These are phyloP conservation scores for Acronicta leporina DNA, from an alignment of 2,888 invertebrate species.

Conservation along the genomic window DNA sequence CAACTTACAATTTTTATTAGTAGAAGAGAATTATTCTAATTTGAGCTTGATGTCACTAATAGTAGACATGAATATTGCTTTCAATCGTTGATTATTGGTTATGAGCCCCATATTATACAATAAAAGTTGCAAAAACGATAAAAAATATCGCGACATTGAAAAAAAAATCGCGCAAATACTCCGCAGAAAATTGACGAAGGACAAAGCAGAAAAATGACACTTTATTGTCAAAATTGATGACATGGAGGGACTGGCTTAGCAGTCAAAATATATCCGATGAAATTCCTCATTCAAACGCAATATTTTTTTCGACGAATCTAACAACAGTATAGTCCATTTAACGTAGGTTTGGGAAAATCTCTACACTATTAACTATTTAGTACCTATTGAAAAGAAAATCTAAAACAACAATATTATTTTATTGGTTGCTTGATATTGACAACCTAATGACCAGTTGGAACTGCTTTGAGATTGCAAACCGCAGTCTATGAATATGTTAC, in stretches of 20 bases:
- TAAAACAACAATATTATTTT: no score
- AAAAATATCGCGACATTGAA: slow-evolving; percentile 44
- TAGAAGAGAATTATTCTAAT: slow-evolving; percentile 74
- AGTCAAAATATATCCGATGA: slow-evolving; percentile 53
- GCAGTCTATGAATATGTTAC: slow-evolving; percentile 18
- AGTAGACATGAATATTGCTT: slow-evolving; percentile 78
- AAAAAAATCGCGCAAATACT: slow-evolving; percentile 51
- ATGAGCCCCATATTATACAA: slow-evolving; percentile 48
- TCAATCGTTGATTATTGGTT: slow-evolving; percentile 73
- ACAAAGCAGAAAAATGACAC: slow-evolving; percentile 56
- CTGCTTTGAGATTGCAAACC: neutral
- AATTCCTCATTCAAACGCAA: slow-evolving; percentile 46
- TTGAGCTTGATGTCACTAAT: slow-evolving; percentile 81
- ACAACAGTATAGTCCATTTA: slow-evolving; percentile 3
- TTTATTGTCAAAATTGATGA: slow-evolving; percentile 79
- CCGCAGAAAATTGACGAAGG: slow-evolving; percentile 37
- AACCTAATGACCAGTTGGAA: neutral
- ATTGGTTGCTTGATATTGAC: no score
- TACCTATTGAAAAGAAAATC: no score
- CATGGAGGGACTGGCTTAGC: slow-evolving; percentile 61
- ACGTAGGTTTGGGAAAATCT: neutral
- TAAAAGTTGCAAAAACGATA: slow-evolving; percentile 42
- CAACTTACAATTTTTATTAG: slow-evolving; percentile 65
- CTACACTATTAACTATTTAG: neutral
- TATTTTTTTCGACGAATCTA: slow-evolving; percentile 10